Conservation (phyloP, 2,888 invertebrate genomes). For the Thumatha senex region DNA sequence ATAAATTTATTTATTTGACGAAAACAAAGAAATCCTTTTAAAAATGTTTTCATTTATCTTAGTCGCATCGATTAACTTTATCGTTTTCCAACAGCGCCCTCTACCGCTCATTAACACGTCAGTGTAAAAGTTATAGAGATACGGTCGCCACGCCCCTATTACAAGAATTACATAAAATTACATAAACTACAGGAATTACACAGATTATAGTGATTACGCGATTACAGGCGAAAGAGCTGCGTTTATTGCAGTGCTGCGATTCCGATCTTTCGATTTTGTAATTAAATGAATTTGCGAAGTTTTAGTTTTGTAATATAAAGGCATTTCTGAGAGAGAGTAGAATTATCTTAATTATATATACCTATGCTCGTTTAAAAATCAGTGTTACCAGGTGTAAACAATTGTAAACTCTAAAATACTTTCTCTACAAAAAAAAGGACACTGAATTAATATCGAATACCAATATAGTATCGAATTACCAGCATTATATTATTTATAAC, state of each 20-base stretch:
- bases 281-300: background rate
- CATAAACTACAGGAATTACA: slow-evolving; percentile 46
- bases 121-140: slow-evolving; percentile 23
- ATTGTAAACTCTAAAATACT: background rate
- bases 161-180: slow-evolving; percentile 46
- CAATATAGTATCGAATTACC: slow-evolving; percentile 5
- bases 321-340: background rate
- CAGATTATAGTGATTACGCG: slow-evolving; percentile 46
- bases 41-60: no score
- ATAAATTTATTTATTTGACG: no score
- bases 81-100: background rate
- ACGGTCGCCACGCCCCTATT: slow-evolving; percentile 20
- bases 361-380: background rate
- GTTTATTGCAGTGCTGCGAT: slow-evolving; percentile 8
- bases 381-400: background rate
- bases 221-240: slow-evolving; percentile 26
- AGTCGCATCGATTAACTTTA: no score
- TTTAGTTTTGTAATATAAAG: background rate
- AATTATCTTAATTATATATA: background rate
- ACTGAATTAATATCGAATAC: slow-evolving; percentile 5
- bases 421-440: background rate
- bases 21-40: no score
- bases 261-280: slow-evolving; percentile 8
- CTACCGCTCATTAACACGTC: slow-evolving; percentile 44
- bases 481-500: slow-evolving; percentile 35